Evolutionary conservation across 2,888 invertebrate genomes (phyloP), one percentile per base, ranked within the genome.

Genomic region (Arenicola marina): DNA sequence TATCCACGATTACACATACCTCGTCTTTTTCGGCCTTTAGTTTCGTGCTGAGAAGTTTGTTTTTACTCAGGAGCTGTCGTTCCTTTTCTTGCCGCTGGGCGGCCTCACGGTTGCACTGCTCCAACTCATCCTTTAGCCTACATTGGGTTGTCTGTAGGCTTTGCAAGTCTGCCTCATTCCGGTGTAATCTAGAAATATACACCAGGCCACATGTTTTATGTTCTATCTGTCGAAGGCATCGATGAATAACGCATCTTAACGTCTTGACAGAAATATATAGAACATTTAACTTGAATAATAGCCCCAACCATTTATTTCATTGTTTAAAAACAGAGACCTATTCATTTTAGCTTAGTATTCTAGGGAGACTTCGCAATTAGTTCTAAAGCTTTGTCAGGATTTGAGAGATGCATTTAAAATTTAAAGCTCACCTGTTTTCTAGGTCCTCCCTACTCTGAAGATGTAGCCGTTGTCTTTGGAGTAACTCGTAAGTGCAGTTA

Each of bases 1-100:
- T 24, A 24, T 18, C 38, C n/a, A n/a, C n/a, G n/a, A 7, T 51
- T 21, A n/a, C n/a, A 18, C 44, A 28, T 60, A 79, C 80, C 77
- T 81, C 78, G 54, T 80, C 79, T 62, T 77, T 78, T 61, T 80
- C 79, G 18, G 73, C 63, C 60, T 79, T 80, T 7, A 79, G 65
- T 54, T 75, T 76, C 26, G 62, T 60, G 31, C 63, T 65, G 18
- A 76, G 57, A 7, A 64, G 55, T 61, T 76, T 77, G 59, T 75
- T 73, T 67, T 76, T 78, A 54, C 56, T 59, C 29, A 70, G 63
- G 1, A 76, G 59, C 65, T 81, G 79, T 67, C 80, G 67, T 43
- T 73, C 70, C 62, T 76, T 76, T 63, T 80, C 81, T 54, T 75
- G 71, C 56, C 73, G 72, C 62, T 75, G 73, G 1, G 38, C 51